These are phyloP conservation scores for Mesorhabditis sp. DNA, from an alignment of 2,888 invertebrate species.

Conservation along the genomic window DNA sequence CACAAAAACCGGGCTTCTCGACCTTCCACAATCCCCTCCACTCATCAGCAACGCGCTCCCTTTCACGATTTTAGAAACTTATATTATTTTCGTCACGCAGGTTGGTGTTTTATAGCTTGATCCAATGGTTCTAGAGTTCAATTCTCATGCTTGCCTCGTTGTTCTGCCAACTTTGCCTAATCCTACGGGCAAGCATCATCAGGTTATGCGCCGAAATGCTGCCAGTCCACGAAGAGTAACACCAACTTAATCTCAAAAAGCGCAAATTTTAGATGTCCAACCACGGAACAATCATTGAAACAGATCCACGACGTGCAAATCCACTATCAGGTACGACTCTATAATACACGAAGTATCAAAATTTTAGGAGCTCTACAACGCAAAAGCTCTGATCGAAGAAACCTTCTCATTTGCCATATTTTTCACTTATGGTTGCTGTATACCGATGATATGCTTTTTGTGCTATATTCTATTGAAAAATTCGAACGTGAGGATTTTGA, in stretches of 20 bases:
- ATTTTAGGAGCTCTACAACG: conserved; percentile 19
- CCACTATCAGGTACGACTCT: conserved; percentile 16
- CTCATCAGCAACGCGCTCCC: not conserved
- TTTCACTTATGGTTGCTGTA: conserved; percentile 31
- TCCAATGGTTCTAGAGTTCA: not conserved
- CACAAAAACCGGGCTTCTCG: conserved; percentile 2
- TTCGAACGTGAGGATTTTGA: conserved; percentile 12
- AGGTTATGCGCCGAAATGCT: conserved; percentile 20
- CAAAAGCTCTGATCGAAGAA: conserved; percentile 28
- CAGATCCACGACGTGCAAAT: conserved; percentile 31
- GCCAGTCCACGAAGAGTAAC: conserved; percentile 14
- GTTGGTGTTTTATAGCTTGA: not conserved
- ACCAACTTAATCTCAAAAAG: not conserved
- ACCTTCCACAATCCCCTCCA: not conserved
- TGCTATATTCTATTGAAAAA: conserved; percentile 21
- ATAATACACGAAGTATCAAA: not conserved
- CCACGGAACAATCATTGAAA: conserved; percentile 24
- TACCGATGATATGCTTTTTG: conserved; percentile 29
- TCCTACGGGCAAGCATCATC: conserved; percentile 14
- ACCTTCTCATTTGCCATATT: conserved; percentile 30
- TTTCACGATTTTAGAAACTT: not conserved
- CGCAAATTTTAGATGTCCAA: conserved; percentile 19
- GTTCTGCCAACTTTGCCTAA: conserved; percentile 20
- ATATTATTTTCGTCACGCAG: not conserved
- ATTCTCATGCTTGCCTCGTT: conserved; percentile 21